phyloP scores from a whole-genome alignment of 2,888 invertebrate genomes.

The Macropis europaea region DNA sequence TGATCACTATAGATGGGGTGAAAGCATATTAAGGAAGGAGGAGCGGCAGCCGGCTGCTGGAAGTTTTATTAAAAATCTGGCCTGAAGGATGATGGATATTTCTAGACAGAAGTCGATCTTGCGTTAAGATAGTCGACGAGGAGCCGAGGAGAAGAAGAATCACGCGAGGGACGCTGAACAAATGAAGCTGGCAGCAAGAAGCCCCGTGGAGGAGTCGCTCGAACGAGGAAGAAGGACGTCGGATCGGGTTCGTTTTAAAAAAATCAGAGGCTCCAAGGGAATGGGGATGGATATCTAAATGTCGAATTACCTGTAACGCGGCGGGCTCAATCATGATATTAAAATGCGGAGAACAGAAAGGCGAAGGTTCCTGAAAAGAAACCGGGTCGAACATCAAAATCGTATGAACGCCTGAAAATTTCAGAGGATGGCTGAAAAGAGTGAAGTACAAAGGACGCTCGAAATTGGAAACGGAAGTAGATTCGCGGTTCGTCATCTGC shows the following conservation, averaged over 20 bases:
- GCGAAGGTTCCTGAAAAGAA: not conserved
- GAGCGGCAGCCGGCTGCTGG: conserved; percentile 49
- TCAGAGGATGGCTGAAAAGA: conserved; percentile 5
- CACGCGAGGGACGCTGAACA: not conserved
- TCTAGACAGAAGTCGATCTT: conserved; percentile 53
- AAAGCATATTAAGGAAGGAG: conserved; percentile 69
- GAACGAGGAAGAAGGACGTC: not conserved
- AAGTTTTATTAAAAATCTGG: conserved; percentile 78
- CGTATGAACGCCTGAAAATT: conserved; percentile 27
- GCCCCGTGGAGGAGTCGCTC: not conserved
- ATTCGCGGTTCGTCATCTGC: conserved; percentile 6
- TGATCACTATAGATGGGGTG: conserved; percentile 69
- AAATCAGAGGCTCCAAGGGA: conserved; percentile 2
- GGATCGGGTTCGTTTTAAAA: not conserved
- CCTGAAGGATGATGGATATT: conserved; percentile 74
- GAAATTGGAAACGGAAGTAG: conserved; percentile 6
- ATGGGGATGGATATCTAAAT: conserved; percentile 1
- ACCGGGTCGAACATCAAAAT: conserved; percentile 18
- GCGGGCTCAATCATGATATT: conserved; percentile 2
- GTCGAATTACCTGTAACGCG: conserved; percentile 10
- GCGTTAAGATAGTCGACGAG: conserved; percentile 40
- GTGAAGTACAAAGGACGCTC: conserved; percentile 1
- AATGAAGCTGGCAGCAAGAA: not conserved
- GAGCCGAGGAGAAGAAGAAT: conserved; percentile 10
- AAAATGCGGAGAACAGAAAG: conserved; percentile 4